phyloP scores from a whole-genome alignment of 2,797 vertebrate genomes.

The Karalla daura region DNA sequence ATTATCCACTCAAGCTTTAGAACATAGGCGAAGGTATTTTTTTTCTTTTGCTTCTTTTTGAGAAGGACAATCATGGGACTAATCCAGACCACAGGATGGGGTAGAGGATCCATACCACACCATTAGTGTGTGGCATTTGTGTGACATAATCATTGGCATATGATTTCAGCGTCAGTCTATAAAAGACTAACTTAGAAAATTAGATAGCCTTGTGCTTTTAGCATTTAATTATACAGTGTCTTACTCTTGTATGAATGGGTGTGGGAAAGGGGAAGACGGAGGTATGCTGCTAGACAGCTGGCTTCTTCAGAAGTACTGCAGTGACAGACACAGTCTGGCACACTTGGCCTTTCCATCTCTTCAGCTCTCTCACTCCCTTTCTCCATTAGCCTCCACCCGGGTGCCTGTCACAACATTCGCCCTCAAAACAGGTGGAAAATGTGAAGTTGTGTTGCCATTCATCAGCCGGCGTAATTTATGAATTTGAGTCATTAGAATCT shows the following conservation, averaged over 20 bases:
- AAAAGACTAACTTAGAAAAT: no score
- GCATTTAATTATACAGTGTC: neutral
- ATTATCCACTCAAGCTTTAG: constrained; percentile 18
- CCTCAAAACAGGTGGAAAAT: constrained; percentile 10
- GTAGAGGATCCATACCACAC: no score
- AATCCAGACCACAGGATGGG: neutral
- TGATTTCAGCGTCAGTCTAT: no score
- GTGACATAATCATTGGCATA: no score
- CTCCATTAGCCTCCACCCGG: neutral
- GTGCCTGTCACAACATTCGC: constrained; percentile 25
- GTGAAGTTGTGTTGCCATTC: constrained; percentile 38
- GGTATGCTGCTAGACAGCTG: constrained; percentile 12
- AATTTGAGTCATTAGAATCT: constrained; percentile 8
- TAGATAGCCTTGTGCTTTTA: no score
- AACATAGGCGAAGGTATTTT: constrained; percentile 6
- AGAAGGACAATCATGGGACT: constrained; percentile 2
- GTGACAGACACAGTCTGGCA: constrained; percentile 10
- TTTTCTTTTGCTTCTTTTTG: constrained; percentile 13
- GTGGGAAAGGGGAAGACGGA: neutral
- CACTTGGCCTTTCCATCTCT: constrained; percentile 23
- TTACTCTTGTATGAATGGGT: neutral
- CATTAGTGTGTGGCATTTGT: no score
- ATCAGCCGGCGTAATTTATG: constrained; percentile 9
- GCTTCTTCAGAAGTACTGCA: constrained; percentile 9
- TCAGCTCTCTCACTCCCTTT: constrained; percentile 14